Evolutionary conservation across 2,797 vertebrate species (phyloP), one percentile per base, ranked within the genome.

Genomic region (Halcyon chelicuti): DNA sequence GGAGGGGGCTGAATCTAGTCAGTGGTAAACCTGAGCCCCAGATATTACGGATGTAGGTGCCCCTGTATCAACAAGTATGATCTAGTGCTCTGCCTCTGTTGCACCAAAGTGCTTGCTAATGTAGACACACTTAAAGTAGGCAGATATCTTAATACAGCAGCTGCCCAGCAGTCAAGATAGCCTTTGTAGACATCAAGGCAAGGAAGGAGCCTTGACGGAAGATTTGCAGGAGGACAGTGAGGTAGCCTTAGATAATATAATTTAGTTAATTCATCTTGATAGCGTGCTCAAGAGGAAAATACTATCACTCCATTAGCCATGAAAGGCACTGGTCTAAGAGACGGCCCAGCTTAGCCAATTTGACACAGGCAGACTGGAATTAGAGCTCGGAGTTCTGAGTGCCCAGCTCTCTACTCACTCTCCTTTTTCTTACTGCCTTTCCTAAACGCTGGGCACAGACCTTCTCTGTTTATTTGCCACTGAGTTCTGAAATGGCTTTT

Each of bases 231-330:
- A 80, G 37, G 66, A 47, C 52, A 47, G 8, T 23, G 19, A 83
- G 44, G 51, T 77, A 82, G 42, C 60, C n/a, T 71, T 37, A 44
- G 55, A 81, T 94, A 77, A 85, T 88, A 37, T n/a, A 89, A 71
- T 94, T 67, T 62, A 82, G 47, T 88, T 90, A 88, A 90, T 78
- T 92, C 29, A 44, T 90, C 55, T 86, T 81, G 72, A 73, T 90
- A 72, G 75, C 7, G 5, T 1, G 5, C 61, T 91, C 0, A 0
- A 92, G 72, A 86, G 55, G 67, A 84, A 86, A 90, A 63, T 88
- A 68, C 44, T 90, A 9, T 76, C 79, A 22, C 40, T 14, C 47
- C 37, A 6, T 90, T 87, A 58, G 62, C 44, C 61, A 23, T 79
- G 67, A 72, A 54, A 73, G 71, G 42, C 89, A 19, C 58, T 95